Evolutionary conservation across 1,140 invertebrate genomes (phyloP).

Genomic region (Meloidogyne hapla): DNA sequence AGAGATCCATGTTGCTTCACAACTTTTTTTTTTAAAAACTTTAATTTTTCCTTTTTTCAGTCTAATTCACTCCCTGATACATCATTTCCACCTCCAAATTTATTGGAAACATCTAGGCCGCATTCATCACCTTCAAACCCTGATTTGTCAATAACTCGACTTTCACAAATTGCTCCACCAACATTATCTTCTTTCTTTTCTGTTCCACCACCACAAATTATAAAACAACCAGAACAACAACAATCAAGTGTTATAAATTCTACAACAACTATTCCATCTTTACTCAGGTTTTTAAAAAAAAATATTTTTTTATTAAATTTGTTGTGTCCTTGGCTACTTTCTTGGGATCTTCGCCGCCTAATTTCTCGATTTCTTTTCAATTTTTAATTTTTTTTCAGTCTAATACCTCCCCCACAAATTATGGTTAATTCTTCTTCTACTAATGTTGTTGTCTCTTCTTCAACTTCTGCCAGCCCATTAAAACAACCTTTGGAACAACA

Average conservation of each 20-base stretch:
- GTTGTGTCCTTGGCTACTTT: too few species aligned
- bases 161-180: background rate
- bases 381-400: background rate
- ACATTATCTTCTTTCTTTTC: background rate
- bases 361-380: too few species aligned
- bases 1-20: too few species aligned
- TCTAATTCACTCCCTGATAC: background rate
- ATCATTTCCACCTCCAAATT: background rate
- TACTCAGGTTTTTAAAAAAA: background rate
- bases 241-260: background rate
- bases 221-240: background rate
- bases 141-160: background rate
- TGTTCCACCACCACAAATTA: background rate
- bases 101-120: background rate
- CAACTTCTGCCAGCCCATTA: background rate
- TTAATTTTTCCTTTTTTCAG: background rate
- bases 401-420: background rate
- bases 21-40: background rate
- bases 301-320: too few species aligned
- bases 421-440: background rate
- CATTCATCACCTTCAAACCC: background rate
- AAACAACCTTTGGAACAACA: background rate
- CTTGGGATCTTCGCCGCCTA: too few species aligned
- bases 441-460: background rate
- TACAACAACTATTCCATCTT: background rate